Evolutionary conservation across 2,797 vertebrate genomes (phyloP), one percentile per base, ranked within the genome.

Genomic region (Chiroxiphia lanceolata): DNA sequence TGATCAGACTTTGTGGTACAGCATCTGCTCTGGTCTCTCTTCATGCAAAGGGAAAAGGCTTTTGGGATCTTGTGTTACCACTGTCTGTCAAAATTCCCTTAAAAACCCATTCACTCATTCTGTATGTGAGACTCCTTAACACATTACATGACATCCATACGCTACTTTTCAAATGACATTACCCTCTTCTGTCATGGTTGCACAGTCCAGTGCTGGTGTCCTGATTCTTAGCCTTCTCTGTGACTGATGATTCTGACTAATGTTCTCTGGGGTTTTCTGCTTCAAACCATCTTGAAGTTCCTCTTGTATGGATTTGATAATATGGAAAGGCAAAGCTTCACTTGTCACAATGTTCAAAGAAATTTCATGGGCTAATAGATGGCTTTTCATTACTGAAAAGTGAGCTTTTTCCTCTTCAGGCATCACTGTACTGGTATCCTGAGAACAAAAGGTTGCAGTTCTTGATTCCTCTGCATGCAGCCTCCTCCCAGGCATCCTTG

Each of bases 381-480:
- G 50, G 40, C 33, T 54, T 84, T 89, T 86, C 56, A 21, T 89
- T 67, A 48, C 70, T 14, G 36, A 68, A 63, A 71, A 11, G 11
- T 47, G 74, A 96, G 53, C 8, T 38, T 72, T 61, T 81, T 45
- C 61, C 31, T 93, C 50, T 50, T 51, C 16, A 2, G 48, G 21
- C 27, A 15, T 50, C 69, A 47, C 48, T 65, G 34, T 54, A 50
- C 21, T 34, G 65, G 14, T 15, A 75, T 65, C 36, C 42, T 47
- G 31, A 38, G 65, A 75, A 78, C 27, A 59, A 78, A 64, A 84
- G 29, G 44, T 44, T 81, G 74, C 23, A 38, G 31, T 27, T 80
- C 71, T 29, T 10, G 15, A 33, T 81, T 87, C 19, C 6, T 76
- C 45, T 0, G 0, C 1, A 0, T 22, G 29, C 59, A 68, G 27